Percentiles rank a stretch among this genome's conserved stretches.
Evolutionary conservation across 1,140 invertebrate species (phyloP).

Genomic region (Meloidogyne floridensis): DNA sequence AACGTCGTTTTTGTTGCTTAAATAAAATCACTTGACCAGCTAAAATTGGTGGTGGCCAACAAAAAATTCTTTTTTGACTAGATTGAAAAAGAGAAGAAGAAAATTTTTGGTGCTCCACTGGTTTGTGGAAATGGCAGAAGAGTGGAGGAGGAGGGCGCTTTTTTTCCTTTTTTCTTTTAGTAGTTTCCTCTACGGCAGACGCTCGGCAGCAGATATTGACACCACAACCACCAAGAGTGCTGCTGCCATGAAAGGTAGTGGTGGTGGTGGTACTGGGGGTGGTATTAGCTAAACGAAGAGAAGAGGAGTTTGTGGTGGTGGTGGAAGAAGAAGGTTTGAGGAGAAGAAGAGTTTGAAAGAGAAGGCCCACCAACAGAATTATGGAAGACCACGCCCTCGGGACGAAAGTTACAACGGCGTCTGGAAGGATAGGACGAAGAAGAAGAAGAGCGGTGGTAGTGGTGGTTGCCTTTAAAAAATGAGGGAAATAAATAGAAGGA

Average conservation of each 20-base stretch:
- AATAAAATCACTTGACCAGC: not conserved
- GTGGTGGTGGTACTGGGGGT: not conserved
- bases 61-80: constrained; percentile 10
- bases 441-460: not conserved
- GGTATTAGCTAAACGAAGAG: not conserved
- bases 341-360: not conserved
- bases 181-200: not conserved
- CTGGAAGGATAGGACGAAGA: not conserved
- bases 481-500: not conserved
- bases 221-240: not conserved
- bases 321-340: not conserved
- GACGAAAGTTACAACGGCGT: not conserved
- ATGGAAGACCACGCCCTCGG: not conserved
- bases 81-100: constrained; percentile 9
- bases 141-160: not conserved
- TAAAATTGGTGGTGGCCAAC: not conserved
- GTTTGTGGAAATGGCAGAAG: not conserved
- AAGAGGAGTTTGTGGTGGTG: not conserved
- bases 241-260: not conserved
- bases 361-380: not conserved
- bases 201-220: constrained; percentile 5
- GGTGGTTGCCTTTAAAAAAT: constrained; percentile 9
- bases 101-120: not conserved
- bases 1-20: not conserved
- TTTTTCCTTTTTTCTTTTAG: not conserved